A percentile compares a stretch with the other conserved stretches of the same genome.
Conservation (phyloP, 2,113 vertebrate species). For the Myiopsitta monachus region DNA sequence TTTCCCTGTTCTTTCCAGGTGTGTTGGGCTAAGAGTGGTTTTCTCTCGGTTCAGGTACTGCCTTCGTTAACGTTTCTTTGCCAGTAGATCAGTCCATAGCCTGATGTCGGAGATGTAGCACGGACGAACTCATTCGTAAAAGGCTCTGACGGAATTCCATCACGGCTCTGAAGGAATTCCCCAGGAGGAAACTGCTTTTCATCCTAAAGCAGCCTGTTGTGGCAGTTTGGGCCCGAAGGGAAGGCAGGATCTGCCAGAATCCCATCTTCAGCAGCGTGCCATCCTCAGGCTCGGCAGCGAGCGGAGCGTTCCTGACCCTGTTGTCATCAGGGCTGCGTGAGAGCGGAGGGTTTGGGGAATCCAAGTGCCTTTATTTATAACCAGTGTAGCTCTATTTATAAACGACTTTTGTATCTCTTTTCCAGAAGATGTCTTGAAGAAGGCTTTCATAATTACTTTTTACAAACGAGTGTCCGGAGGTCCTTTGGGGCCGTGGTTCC, state of each 20-base stretch:
- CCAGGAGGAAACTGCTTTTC: neutral
- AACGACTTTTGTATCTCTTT: neutral
- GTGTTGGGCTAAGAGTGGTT: fast-evolving
- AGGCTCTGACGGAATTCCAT: neutral
- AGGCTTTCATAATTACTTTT: neutral
- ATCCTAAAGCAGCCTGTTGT: fast-evolving
- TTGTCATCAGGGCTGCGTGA: neutral
- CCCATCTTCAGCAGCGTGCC: fast-evolving
- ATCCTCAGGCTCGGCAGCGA: fast-evolving
- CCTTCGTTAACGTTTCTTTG: neutral
- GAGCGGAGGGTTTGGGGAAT: neutral
- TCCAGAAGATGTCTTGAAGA: neutral
- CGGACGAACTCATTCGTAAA: no score
- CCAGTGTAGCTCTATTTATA: neutral
- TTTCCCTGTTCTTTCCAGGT: neutral
- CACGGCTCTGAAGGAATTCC: neutral
- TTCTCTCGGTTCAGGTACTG: neutral
- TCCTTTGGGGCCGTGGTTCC: neutral
- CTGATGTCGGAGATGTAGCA: fast-evolving
- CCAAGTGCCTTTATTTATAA: conserved; percentile 26
- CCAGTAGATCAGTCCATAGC: neutral
- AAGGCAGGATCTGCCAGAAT: neutral
- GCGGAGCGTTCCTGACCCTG: neutral
- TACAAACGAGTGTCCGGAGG: neutral
- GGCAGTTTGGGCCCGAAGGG: neutral